Base-by-base conservation (phyloP, 1,140 invertebrate species). In the Panulirus ornatus region DNA sequence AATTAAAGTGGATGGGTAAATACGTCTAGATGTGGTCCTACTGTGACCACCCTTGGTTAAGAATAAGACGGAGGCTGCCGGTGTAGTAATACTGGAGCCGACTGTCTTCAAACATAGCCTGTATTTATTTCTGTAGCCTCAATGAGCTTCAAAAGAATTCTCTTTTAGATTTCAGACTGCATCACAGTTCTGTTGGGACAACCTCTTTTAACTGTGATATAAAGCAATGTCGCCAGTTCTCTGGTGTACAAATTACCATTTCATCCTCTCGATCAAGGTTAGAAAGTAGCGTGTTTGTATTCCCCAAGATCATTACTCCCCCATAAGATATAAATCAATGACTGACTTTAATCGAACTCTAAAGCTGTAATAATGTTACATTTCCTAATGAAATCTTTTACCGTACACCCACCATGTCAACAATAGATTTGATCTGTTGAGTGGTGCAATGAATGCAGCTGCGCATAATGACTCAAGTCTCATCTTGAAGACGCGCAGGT, bases 281-380 rank as follows among this genome's bases (percentile, higher is more conserved):
- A 11, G 30, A 30, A 30, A 1, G 44, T 47, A 22, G 8, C n/a
- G 58, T 66, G 54, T 58, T 58, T 22, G 44, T 5, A 58, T 19
- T 58, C 54, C 54, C 54, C 0, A 6, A 14, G 22, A 8, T 19
- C 19, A 58, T 58, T 22, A 58, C 54, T 19, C 54, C 54, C 16
- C 16, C 14, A 19, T 58, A 22, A 58, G 22, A 22, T 22, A 22
- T 58, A n/a, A n/a, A 22, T 58, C 22, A 58, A 58, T 14, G 54
- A 58, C 54, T 58, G 54, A 58, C 58, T 30, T 66, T 66, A 66
- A 66, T 30, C 58, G 58, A 66, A 30, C 58, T 66, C 58, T 30
- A 11, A 66, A 66, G 30, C 58, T 34, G 22, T 66, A 22, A 30
- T 8, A 66, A 30, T n/a, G 22, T 66, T 30, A 27, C n/a, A n/a